Evolutionary conservation across 1,140 invertebrate genomes (phyloP).

Genomic region (Ostrea denselamellosa): DNA sequence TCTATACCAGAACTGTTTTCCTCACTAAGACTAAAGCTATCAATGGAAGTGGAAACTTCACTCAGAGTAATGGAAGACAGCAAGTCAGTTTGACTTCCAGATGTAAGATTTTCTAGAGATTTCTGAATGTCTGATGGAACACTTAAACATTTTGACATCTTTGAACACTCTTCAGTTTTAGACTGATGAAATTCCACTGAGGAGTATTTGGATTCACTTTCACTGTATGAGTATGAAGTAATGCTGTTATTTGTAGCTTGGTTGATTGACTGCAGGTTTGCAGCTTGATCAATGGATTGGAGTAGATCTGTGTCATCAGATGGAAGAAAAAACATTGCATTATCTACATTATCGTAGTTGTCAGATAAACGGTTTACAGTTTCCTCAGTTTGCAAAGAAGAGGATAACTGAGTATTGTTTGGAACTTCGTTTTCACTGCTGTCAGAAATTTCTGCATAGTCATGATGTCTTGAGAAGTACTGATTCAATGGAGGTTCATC

Average conservation of each 20-base stretch:
- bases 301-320: constrained; percentile 40
- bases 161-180: background rate
- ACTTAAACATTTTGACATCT: constrained; percentile 74
- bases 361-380: constrained; percentile 38
- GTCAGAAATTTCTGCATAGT: constrained; percentile 71
- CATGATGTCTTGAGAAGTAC: constrained; percentile 68
- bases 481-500: constrained; percentile 57
- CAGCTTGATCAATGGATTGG: background rate
- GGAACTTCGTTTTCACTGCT: constrained; percentile 21
- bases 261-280: background rate
- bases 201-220: constrained; percentile 42
- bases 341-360: constrained; percentile 49
- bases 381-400: background rate
- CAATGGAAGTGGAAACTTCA: constrained; percentile 72
- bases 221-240: constrained; percentile 42
- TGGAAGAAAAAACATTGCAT: constrained; percentile 41
- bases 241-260: constrained; percentile 11
- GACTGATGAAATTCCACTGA: constrained; percentile 40
- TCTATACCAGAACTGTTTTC: constrained; percentile 45
- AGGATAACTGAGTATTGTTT: background rate
- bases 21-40: constrained; percentile 56
- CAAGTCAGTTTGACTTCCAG: constrained; percentile 68
- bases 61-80: constrained; percentile 74
- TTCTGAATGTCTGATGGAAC: constrained; percentile 74
- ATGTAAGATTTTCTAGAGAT: constrained; percentile 72